Conservation (phyloP, 2,113 vertebrate species). For the Microcebus tavaratra region DNA sequence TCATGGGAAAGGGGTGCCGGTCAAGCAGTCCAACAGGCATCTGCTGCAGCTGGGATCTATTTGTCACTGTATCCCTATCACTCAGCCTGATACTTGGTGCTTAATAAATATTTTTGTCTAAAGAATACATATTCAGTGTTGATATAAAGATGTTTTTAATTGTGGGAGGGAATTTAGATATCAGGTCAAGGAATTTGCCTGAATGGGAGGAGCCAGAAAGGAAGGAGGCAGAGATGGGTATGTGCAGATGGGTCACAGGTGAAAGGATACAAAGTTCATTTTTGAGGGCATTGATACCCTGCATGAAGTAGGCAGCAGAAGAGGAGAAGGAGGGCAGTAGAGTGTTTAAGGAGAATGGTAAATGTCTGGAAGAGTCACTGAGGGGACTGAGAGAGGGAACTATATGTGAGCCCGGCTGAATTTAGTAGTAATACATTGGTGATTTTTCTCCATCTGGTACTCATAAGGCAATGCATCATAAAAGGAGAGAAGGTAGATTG, state of each 20-base stretch:
- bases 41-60: background rate
- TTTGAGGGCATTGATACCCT: background rate
- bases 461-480: background rate
- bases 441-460: background rate
- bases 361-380: background rate
- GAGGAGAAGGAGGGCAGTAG: background rate
- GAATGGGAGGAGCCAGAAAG: background rate
- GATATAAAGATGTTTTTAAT: background rate
- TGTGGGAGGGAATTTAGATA: conserved; percentile 28
- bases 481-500: background rate
- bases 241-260: background rate
- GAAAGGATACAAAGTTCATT: background rate
- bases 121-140: conserved; percentile 36
- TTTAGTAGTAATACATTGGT: background rate
- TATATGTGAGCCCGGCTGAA: background rate
- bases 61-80: background rate
- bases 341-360: background rate
- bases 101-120: conserved; percentile 41
- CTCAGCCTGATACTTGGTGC: background rate
- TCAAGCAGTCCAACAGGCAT: background rate
- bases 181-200: conserved; percentile 36
- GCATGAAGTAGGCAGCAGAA: background rate
- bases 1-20: background rate
- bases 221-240: background rate
- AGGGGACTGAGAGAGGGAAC: background rate